Base-by-base conservation (phyloP, 2,888 invertebrate species). In the Cantharis lateralis region DNA sequence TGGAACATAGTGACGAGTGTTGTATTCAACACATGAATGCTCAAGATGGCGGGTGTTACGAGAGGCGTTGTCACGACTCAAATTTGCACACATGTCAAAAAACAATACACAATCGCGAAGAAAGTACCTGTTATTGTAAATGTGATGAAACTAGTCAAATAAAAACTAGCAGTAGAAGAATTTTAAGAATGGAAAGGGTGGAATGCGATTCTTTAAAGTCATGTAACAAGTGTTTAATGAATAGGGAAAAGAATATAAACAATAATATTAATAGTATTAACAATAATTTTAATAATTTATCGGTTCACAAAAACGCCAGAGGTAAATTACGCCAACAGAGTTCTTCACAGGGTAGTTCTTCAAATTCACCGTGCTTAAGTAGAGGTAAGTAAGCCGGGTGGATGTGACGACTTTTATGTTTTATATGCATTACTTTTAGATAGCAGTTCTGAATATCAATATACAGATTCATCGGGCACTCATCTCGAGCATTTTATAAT, bases 401-500 rank as follows among this genome's bases (percentile, higher is more conserved):
- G n/a, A 9, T n/a, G 0, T 7, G 7, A n/a, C 5, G 48, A n/a
- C 13, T 32, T 13, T 4, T 48, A 7, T n/a, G n/a, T n/a, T 9
- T 48, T n/a, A n/a, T 2, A 2, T 7, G n/a, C n/a, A 7, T 48
- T 72, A 13, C 77, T 79, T 87, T n/a, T 89, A 94, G 95, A 95
- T 87, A 95, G 93, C 85, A 95, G 94, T 87, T 92, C 92, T 78
- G 95, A 95, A 86, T 18, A 20, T 20, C 91, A 92, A 86, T 93
- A 92, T 84, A 93, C 92, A 24, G 95, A 95, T 87, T 93, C 93
- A 71, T 92, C 93, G 62, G 95, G 95, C 62, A 93, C 94, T 3
- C 96, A 98, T 87, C 89, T 98, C 80, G 93, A 96, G 81, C 92
- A 93, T 80, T 98, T 98, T 88, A 95, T 98, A 79, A 93, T 94